Base-by-base conservation (phyloP, 2,888 invertebrate species). In the Platynereis dumerilii region DNA sequence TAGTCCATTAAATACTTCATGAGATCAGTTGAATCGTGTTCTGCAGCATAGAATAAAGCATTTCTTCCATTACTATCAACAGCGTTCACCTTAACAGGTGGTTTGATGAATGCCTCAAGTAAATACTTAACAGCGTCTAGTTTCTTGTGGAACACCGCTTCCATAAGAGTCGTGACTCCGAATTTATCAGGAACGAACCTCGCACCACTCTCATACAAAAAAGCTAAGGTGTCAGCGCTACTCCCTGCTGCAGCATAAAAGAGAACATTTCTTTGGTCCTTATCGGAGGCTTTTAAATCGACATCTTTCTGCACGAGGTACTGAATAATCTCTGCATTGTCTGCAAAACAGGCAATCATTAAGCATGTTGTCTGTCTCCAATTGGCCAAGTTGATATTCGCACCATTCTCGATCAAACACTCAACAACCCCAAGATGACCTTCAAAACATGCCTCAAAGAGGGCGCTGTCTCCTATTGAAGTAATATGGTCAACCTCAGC, bases 281-380 rank as follows among this genome's bases (percentile, higher is more conserved):
- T 60, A 29, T 73, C 73, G 15, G 61, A 56, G 2, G 42, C 26
- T 15, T 66, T 58, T 20, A 68, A 12, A 48, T 67, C 67, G 15
- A 28, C 67, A 5, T 68, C 67, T 3, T 29, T 22, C 7, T 58
- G 29, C 22, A 72, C 58, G 2, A 73, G 59, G 39, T 61, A 60
- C 54, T 67, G 60, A 27, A 72, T 67, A 28, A 73, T 60, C 20
- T 68, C 65, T 2, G 64, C 58, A 29, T 69, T 69, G 17, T 69
- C 72, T 3, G 69, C 69, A 45, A 65, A 72, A 12, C 68, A 60
- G 17, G 71, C 72, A 15, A 69, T 60, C 73, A 73, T 73, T 17
- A 72, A 56, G 22, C 70, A 65, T 12, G 67, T 69, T 26, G 60
- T 67, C 24, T 58, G 34, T 22, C 66, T 63, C 10, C 34, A 27